phyloP scores from a whole-genome alignment of 2,888 invertebrate species.

The Synergus umbraculus region DNA sequence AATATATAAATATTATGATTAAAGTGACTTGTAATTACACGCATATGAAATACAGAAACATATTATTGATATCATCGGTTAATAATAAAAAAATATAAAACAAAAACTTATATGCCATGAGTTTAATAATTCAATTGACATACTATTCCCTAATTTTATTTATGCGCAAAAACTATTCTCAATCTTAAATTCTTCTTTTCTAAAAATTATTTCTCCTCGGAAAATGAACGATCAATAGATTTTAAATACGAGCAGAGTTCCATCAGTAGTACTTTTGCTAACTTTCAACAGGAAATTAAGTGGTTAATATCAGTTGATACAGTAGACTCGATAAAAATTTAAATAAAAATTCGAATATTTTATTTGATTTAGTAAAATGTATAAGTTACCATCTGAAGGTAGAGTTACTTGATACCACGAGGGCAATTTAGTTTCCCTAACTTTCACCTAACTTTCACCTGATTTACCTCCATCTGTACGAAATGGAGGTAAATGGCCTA shows the following conservation, averaged over 20 bases:
- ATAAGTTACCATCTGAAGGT: neutral
- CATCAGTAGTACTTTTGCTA: neutral
- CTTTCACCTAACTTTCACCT: too few relatives aligned
- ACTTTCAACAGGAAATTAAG: neutral
- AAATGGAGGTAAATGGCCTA: too few relatives aligned
- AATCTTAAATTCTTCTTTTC: neutral
- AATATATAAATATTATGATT: constrained; percentile 58
- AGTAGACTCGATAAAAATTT: too few relatives aligned
- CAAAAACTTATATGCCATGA: neutral
- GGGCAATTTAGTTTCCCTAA: too few relatives aligned
- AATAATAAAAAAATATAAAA: constrained; percentile 57
- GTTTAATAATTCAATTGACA: neutral
- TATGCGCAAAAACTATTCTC: neutral
- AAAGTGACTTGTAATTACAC: constrained; percentile 68
- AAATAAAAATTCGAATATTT: neutral
- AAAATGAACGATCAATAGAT: neutral
- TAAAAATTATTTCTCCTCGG: neutral
- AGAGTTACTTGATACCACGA: neutral
- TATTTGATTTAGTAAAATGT: neutral
- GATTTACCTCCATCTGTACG: too few relatives aligned
- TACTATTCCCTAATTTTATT: neutral
- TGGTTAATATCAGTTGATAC: neutral
- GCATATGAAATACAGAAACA: constrained; percentile 69
- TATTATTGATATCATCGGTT: constrained; percentile 64
- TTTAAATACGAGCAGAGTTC: neutral